Base-by-base conservation (phyloP, 2,113 vertebrate genomes). In the Tor tambroides region DNA sequence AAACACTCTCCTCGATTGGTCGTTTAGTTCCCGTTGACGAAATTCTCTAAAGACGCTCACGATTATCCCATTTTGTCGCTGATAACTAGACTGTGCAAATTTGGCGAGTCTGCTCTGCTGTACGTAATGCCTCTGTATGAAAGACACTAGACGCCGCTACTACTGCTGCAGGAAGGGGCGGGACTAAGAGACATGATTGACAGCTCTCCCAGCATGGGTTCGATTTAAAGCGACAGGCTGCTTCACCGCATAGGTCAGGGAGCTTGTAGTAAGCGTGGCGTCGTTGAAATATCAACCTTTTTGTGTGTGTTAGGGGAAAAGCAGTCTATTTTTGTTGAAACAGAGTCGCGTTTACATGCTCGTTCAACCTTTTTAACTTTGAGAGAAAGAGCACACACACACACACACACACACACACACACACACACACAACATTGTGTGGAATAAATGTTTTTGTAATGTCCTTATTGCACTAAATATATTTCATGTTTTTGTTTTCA, bases 141-240 rank as follows among this genome's bases (percentile, higher is more conserved):
- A 75, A 26, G n/a, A 21, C 89, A 14, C 56, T 43, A 35, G 83
- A 41, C 61, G 19, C 80, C 17, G 83, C 92, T 90, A 94, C 90
- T 74, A 49, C 89, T 86, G 93, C 92, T 90, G 94, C 90, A 91
- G 90, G 94, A 95, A 92, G 90, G 93, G 94, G 95, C 87, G 93
- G 93, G 93, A 91, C 93, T 90, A 93, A 76, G 2, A 7, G 85
- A 77, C 56, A 88, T 93, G 91, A 92, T 87, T 89, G 90, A 90
- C 91, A 90, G 87, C 1, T 63, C 89, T 79, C 14, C 85, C 87
- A 84, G 69, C 67, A 74, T n/a, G 69, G 26, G 80, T 32, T 76
- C 94, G 93, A 94, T 94, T 96, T 96, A 96, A 96, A 97, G 96
- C 93, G 94, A 94, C 96, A 94, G 94, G 84, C 49, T 80, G 71